A percentile compares a stretch with the other conserved stretches of the same genome.
These are phyloP conservation scores for Puntigrus tetrazona DNA, from an alignment of 2,113 vertebrate genomes.

Conservation along the genomic window DNA sequence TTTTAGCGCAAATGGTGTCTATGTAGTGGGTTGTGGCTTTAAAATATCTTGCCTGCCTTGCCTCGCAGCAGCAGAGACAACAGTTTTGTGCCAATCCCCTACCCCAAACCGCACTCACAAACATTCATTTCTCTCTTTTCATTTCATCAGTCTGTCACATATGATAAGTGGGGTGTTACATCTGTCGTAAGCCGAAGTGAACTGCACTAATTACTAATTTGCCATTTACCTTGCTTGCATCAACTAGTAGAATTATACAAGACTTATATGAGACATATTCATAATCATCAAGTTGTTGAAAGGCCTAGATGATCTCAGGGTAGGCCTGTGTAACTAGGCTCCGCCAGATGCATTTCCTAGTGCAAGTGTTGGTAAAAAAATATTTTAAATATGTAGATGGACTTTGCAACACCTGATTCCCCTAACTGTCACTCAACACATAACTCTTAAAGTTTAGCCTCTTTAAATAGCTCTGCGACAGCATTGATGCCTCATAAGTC, in stretches of 20 bases:
- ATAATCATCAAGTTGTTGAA: not conserved
- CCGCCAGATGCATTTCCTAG: not conserved
- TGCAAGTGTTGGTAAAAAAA: not conserved
- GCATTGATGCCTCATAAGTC: constrained; percentile 26
- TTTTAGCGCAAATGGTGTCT: constrained; percentile 13
- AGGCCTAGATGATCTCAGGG: not conserved
- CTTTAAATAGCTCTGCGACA: constrained; percentile 25
- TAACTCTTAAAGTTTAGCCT: constrained; percentile 5
- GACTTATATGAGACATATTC: not conserved
- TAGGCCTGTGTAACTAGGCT: not conserved
- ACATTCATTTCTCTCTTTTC: not conserved
- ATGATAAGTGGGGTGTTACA: not conserved
- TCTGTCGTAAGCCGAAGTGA: not conserved
- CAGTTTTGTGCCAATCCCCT: not conserved
- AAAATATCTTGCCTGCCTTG: not conserved
- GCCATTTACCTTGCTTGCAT: not conserved
- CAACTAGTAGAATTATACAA: not conserved
- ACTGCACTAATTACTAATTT: not conserved
- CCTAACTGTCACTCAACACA: constrained; percentile 13
- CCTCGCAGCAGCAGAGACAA: constrained; percentile 3
- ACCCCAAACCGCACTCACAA: not conserved
- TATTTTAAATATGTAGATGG: constrained; percentile 7
- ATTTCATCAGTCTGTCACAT: not conserved
- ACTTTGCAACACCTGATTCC: constrained; percentile 7
- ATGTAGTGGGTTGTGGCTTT: constrained; percentile 27